phyloP scores from a whole-genome alignment of 1,140 invertebrate genomes.

The Hestina assimilis region DNA sequence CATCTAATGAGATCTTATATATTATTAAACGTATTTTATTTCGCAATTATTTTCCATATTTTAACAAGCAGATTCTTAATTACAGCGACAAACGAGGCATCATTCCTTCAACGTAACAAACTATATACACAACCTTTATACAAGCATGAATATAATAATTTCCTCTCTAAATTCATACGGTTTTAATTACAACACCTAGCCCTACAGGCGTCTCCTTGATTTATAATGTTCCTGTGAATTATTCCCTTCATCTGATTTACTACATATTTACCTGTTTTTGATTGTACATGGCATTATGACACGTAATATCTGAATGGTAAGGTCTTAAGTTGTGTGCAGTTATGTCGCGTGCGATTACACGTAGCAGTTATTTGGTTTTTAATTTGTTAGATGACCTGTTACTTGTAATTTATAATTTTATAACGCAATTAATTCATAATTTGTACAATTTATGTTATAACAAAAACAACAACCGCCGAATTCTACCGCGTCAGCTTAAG shows the following conservation, averaged over 20 bases:
- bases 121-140: slow-evolving; percentile 5
- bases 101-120: background rate
- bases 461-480: too few relatives aligned
- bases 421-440: too few relatives aligned
- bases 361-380: background rate
- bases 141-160: slow-evolving; percentile 32
- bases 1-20: too few relatives aligned
- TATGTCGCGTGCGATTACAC: slow-evolving; percentile 1
- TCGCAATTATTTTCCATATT: background rate
- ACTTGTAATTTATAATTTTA: background rate
- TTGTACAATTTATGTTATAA: too few relatives aligned
- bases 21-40: too few relatives aligned
- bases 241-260: slow-evolving; percentile 54
- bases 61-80: background rate
- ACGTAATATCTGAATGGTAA: background rate
- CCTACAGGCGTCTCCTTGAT: slow-evolving; percentile 44
- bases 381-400: background rate
- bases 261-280: slow-evolving; percentile 52
- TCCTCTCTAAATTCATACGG: slow-evolving; percentile 33
- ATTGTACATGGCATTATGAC: background rate
- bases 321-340: background rate
- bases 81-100: background rate
- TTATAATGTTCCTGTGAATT: slow-evolving; percentile 47
- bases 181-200: slow-evolving; percentile 44
- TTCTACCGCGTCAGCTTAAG: too few relatives aligned